Percentiles rank a stretch among this genome's conserved stretches.
Conservation (phyloP, 2,888 invertebrate species). For the Cheilosia urbana region DNA sequence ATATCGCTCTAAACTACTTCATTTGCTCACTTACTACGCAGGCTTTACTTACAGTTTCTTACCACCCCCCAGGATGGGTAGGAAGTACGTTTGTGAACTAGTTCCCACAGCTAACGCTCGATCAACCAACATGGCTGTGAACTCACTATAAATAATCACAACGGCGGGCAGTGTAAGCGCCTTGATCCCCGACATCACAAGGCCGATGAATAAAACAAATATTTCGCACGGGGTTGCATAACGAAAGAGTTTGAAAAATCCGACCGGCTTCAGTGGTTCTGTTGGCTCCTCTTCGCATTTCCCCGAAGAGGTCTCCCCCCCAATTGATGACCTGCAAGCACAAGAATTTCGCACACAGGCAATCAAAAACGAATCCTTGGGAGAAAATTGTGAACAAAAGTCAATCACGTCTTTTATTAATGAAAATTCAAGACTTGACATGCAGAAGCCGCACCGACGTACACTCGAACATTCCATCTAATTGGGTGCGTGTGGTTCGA, state of each 20-base stretch:
- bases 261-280: slow-evolving; percentile 77
- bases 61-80: slow-evolving; percentile 88
- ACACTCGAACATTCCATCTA: neutral
- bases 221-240: slow-evolving; percentile 87
- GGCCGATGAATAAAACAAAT: slow-evolving; percentile 85
- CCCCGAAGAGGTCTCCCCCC: slow-evolving; percentile 61
- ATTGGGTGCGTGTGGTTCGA: slow-evolving; percentile 31
- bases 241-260: slow-evolving; percentile 83
- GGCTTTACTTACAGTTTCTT: slow-evolving; percentile 84
- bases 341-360: neutral
- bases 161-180: slow-evolving; percentile 88
- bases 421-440: slow-evolving; percentile 12
- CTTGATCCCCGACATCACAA: slow-evolving; percentile 86
- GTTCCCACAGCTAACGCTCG: slow-evolving; percentile 86
- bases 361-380: slow-evolving; percentile 19
- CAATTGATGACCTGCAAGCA: slow-evolving; percentile 63
- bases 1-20: slow-evolving; percentile 7
- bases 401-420: slow-evolving; percentile 42
- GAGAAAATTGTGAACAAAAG: neutral
- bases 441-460: neutral
- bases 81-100: slow-evolving; percentile 86
- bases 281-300: slow-evolving; percentile 58
- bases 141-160: slow-evolving; percentile 89
- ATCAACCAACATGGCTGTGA: slow-evolving; percentile 89
- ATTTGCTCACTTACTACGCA: neutral